Conservation (phyloP, 2,888 invertebrate genomes). For the Trissonchulus latispiculum region DNA sequence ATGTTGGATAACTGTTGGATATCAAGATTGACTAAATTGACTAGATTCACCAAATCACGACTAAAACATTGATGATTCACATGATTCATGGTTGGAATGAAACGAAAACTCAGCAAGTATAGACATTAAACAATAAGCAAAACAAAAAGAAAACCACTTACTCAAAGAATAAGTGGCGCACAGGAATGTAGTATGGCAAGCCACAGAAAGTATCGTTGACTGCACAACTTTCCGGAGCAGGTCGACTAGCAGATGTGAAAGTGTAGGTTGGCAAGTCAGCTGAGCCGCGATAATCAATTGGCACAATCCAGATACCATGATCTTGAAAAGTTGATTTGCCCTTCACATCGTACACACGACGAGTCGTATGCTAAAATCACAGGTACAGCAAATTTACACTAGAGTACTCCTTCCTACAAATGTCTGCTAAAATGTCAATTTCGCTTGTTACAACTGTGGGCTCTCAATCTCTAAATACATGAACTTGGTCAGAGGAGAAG, state of each 20-base stretch:
- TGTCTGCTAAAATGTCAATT: too few species aligned
- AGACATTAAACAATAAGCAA: too few species aligned
- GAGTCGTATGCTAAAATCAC: conserved; percentile 56
- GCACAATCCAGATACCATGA: conserved; percentile 61
- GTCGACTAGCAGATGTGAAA: conserved; percentile 40
- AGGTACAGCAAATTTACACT: too few species aligned
- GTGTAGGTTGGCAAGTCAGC: conserved; percentile 52
- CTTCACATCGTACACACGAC: conserved; percentile 53
- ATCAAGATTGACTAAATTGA: too few species aligned
- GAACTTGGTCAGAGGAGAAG: too few species aligned
- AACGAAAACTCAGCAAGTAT: too few species aligned
- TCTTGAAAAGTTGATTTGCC: conserved; percentile 50
- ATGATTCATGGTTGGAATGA: too few species aligned
- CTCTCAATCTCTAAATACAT: neutral
- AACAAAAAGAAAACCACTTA: too few species aligned
- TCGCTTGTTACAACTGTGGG: neutral
- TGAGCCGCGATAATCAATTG: conserved; percentile 64
- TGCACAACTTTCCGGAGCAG: conserved; percentile 54
- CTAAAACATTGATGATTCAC: too few species aligned
- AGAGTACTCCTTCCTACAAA: too few species aligned
- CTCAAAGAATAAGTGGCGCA: conserved; percentile 45
- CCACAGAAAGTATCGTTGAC: conserved; percentile 61
- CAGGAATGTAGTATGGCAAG: conserved; percentile 66
- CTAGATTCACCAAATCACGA: too few species aligned
- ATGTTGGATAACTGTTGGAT: too few species aligned